Conservation (phyloP, 2,113 vertebrate species). For the Daphoenositta chrysoptera region DNA sequence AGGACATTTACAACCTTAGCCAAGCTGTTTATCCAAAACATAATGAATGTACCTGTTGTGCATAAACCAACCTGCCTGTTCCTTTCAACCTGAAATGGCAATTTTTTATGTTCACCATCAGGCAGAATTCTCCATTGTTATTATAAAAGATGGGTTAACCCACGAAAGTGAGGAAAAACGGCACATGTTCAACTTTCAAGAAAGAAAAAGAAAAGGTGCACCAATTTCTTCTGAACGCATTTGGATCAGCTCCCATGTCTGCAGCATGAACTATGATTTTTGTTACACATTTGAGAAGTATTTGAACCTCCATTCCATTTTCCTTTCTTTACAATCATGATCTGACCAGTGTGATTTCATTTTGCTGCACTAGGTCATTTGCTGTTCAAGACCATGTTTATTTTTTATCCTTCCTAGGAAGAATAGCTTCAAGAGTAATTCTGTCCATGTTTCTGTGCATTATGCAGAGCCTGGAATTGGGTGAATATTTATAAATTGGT, state of each 20-base stretch:
- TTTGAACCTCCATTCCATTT: constrained; percentile 40
- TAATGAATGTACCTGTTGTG: background rate
- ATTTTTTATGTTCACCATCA: constrained; percentile 59
- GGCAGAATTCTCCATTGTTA: constrained; percentile 53
- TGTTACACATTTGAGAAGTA: constrained; percentile 15
- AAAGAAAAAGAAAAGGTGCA: constrained; percentile 41
- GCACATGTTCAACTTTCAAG: constrained; percentile 22
- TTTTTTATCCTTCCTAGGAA: background rate
- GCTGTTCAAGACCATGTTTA: background rate
- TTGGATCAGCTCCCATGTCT: constrained; percentile 45
- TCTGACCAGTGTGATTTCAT: constrained; percentile 34
- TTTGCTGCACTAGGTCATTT: constrained; percentile 49
- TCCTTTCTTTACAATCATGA: background rate
- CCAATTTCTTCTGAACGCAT: background rate
- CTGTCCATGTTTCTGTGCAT: background rate
- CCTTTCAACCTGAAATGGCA: constrained; percentile 37
- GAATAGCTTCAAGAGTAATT: background rate
- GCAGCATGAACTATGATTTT: constrained; percentile 44
- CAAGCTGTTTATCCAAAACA: background rate
- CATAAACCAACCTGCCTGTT: background rate
- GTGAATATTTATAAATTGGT: background rate
- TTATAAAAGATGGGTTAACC: constrained; percentile 45
- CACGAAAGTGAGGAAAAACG: constrained; percentile 40
- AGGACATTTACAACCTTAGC: background rate
- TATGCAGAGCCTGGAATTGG: background rate